These are phyloP conservation scores for Carollia perspicillata DNA, from an alignment of 2,113 vertebrate species.

Conservation along the genomic window DNA sequence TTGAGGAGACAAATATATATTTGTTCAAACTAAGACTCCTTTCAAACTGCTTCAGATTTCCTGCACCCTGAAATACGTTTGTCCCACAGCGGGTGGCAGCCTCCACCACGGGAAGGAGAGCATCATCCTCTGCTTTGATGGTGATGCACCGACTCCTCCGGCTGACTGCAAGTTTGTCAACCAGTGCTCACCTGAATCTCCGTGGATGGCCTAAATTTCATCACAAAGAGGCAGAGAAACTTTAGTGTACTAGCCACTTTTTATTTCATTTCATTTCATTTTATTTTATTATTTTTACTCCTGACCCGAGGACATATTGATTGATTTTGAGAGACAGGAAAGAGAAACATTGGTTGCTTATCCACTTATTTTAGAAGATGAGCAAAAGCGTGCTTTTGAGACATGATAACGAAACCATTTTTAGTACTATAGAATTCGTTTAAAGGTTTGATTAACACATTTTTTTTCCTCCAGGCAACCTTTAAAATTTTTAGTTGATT, in stretches of 20 bases:
- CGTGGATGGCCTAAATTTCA: neutral
- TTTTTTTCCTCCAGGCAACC: neutral
- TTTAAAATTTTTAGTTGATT: neutral
- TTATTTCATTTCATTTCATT: no score
- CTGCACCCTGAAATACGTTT: neutral
- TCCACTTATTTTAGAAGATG: neutral
- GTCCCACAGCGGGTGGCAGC: neutral
- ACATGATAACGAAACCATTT: neutral
- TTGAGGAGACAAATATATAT: neutral
- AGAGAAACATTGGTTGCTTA: no score
- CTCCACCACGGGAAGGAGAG: neutral
- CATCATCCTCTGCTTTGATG: neutral
- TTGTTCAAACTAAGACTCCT: neutral
- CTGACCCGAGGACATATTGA: no score
- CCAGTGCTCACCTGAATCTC: neutral
- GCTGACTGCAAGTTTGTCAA: neutral
- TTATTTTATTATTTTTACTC: no score
- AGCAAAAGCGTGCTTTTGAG: neutral
- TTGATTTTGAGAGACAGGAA: no score
- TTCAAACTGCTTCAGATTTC: neutral
- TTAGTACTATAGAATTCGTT: neutral
- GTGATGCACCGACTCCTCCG: neutral
- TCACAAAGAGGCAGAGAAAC: neutral
- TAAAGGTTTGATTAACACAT: neutral
- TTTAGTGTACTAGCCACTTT: neutral